Evolutionary conservation across 2,797 vertebrate species (phyloP), one percentile per base, ranked within the genome.

Genomic region (Adelosebastes latens): DNA sequence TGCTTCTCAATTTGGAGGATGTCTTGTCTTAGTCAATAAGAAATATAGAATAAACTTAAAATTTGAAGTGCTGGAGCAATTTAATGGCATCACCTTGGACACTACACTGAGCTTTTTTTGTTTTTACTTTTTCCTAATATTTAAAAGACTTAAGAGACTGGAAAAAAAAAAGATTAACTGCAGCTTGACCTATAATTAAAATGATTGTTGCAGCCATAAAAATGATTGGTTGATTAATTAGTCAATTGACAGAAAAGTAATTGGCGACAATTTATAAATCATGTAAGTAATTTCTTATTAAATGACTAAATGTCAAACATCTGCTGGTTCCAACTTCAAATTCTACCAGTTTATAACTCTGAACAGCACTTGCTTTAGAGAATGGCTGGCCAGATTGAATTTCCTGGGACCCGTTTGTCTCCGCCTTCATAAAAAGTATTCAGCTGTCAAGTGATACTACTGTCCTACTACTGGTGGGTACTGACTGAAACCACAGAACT

Each of bases 401-500:
- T 64, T 75, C 79, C 27, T 68, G 9, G 16, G 64, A 84, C 22
- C 3, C 0, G 4, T 52, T 81, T 22, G 24, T 75, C 34, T 62
- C 53, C 3, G 18, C 31, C 55, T 42, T 60, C 34, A 2, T 27
- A 58, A 27, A 56, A 75, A 22, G 18, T 63, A 20, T 34, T 64
- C 49, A 36, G 58, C 32, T 60, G 64, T 81, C 42, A 65, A n/a
- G 49, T 76, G 56, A 81, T 24, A 84, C 69, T 22, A 31, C 64
- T 55, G 56, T 74, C 46, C 80, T 14, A 84, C 69, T 22, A 16
- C 64, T 55, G 56, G 63, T 46, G 73, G 72, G 60, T 76, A 71
- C 29, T 6, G 72, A 77, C 32, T 78, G 76, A 88, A 83, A 82
- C 68, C 64, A 62, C 64, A 27, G 20, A 73, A 24, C 10, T 25